Conservation (phyloP, 2,888 invertebrate species). For the Sphaerophoria rueppellii region DNA sequence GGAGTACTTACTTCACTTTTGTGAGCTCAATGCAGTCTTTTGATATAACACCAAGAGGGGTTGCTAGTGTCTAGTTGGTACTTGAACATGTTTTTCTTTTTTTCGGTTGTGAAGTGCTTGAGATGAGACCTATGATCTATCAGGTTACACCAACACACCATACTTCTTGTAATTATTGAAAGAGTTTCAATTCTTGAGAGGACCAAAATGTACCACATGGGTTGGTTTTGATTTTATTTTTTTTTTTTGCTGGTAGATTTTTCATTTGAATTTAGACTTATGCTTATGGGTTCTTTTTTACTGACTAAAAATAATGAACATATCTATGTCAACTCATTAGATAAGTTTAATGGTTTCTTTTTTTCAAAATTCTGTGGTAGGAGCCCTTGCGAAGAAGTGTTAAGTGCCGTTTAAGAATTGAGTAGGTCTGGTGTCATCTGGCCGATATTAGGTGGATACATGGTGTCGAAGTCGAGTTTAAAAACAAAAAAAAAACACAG, state of each 20-base stretch:
- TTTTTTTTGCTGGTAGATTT: slow-evolving; percentile 14
- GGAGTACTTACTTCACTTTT: slow-evolving; percentile 9
- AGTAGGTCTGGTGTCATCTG: slow-evolving; percentile 61
- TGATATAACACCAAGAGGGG: neutral
- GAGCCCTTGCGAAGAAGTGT: slow-evolving; percentile 50
- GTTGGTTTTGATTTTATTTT: slow-evolving; percentile 28
- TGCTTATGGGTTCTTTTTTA: neutral
- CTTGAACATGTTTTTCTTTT: slow-evolving; percentile 57
- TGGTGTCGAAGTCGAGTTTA: slow-evolving; percentile 8
- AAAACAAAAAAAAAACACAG: neutral
- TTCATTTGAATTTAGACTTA: slow-evolving; percentile 23
- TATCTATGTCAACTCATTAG: slow-evolving; percentile 61
- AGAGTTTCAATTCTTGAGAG: neutral
- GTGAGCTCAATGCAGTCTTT: neutral
- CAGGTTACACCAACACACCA: slow-evolving; percentile 53
- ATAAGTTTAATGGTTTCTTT: slow-evolving; percentile 51
- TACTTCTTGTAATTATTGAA: slow-evolving; percentile 19
- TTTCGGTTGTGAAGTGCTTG: slow-evolving; percentile 48
- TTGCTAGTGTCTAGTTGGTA: slow-evolving; percentile 2
- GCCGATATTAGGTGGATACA: slow-evolving; percentile 57
- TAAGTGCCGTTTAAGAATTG: slow-evolving; percentile 50
- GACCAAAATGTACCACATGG: slow-evolving; percentile 52
- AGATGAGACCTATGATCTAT: slow-evolving; percentile 68
- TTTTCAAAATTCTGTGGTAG: neutral
- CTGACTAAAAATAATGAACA: slow-evolving; percentile 8